These are phyloP conservation scores for Rhaphigaster nebulosa DNA, from an alignment of 2,888 invertebrate genomes.

Conservation along the genomic window DNA sequence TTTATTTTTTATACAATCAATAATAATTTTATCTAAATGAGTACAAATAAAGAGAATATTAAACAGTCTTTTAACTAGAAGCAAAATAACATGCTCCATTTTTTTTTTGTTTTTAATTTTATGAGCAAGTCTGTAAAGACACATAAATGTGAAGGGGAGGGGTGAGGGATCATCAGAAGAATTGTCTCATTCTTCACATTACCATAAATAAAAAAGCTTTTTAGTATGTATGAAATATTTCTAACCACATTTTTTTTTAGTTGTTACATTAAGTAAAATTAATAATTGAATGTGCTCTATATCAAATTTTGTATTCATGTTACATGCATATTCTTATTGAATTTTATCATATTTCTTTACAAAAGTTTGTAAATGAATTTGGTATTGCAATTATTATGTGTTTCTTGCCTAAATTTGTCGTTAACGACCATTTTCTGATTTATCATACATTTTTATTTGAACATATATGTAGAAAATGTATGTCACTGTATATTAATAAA, in stretches of 20 bases:
- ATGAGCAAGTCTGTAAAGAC: no score
- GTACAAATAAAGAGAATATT: no score
- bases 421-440: background rate
- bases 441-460: background rate
- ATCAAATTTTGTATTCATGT: background rate
- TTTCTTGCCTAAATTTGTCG: background rate
- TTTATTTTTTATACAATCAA: no score
- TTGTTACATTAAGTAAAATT: background rate
- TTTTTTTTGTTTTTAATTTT: no score
- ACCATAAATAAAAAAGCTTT: background rate
- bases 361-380: background rate
- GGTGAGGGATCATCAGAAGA: background rate
- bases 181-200: background rate
- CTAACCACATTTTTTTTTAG: background rate
- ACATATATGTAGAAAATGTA: background rate
- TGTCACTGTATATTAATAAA: background rate
- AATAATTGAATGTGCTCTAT: background rate
- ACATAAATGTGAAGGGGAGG: no score
- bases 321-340: background rate
- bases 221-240: background rate
- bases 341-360: background rate
- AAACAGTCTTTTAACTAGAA: no score
- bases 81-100: no score
- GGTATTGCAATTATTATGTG: background rate
- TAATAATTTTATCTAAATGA: no score